Evolutionary conservation across 2,797 vertebrate species (phyloP).

Genomic region (Vespertilio murinus): DNA sequence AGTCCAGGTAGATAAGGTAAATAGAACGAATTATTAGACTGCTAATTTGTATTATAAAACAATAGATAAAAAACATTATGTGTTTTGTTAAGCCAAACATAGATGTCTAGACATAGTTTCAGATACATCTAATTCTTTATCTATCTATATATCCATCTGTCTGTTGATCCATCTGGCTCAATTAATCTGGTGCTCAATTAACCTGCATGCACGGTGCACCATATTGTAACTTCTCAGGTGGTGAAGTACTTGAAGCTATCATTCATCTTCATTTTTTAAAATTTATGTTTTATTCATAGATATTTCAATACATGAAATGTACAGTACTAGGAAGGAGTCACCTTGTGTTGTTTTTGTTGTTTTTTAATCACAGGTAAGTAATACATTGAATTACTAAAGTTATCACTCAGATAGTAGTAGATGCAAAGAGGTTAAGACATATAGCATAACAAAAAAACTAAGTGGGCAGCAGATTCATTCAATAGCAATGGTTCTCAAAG

Average conservation of each 20-base stretch:
- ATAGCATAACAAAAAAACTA: background rate
- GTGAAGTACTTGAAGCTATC: background rate
- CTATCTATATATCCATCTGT: background rate
- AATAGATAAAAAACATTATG: background rate
- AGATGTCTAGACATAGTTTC: background rate
- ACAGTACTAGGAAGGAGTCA: background rate
- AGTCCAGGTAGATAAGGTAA: background rate
- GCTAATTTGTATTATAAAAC: background rate
- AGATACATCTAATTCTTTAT: background rate
- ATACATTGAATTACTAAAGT: background rate
- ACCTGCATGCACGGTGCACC: background rate
- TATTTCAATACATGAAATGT: background rate
- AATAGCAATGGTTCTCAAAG: background rate
- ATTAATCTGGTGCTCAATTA: background rate
- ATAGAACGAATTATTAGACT: background rate
- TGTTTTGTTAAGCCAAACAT: background rate
- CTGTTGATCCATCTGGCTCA: background rate
- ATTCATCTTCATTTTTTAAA: background rate
- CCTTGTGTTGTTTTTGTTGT: background rate
- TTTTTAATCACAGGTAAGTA: constrained; percentile 17
- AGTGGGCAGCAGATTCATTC: background rate
- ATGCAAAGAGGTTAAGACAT: background rate
- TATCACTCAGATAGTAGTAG: background rate
- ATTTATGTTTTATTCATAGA: background rate
- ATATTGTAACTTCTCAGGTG: background rate